A percentile compares a stretch with the other conserved stretches of the same genome.
Evolutionary conservation across 2,797 vertebrate species (phyloP).

Genomic region (Vireo griseus): DNA sequence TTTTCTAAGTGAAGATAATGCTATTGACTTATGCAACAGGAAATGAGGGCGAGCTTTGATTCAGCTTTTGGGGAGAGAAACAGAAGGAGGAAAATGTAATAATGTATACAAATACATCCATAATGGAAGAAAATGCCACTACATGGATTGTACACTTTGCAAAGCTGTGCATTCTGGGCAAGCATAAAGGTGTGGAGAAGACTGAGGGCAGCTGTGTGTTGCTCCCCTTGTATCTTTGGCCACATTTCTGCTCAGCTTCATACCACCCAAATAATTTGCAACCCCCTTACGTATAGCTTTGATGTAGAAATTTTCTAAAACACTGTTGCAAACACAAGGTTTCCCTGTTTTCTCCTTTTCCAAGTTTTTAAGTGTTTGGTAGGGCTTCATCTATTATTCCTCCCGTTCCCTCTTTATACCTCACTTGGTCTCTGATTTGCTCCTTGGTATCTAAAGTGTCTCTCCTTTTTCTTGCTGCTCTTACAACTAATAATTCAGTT

Average conservation of each 20-base stretch:
- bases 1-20: neutral
- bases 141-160: neutral
- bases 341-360: neutral
- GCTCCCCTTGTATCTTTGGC: accelerated
- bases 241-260: neutral
- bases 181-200: neutral
- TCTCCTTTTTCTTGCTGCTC: neutral
- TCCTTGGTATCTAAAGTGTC: neutral
- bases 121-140: neutral
- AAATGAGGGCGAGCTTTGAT: neutral
- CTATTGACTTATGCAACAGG: neutral
- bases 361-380: neutral
- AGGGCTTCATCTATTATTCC: neutral
- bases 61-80: neutral
- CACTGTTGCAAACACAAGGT: neutral
- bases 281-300: neutral
- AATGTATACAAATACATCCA: neutral
- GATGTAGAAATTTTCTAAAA: neutral
- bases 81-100: neutral
- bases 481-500: neutral
- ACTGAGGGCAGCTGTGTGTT: neutral
- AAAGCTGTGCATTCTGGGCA: neutral
- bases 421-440: neutral
- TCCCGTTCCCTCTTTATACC: neutral
- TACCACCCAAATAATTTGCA: neutral